A percentile compares a stretch with the other conserved stretches of the same genome.
Conservation (phyloP, 23 tunicate genomes). For the Diplosoma virens region DNA sequence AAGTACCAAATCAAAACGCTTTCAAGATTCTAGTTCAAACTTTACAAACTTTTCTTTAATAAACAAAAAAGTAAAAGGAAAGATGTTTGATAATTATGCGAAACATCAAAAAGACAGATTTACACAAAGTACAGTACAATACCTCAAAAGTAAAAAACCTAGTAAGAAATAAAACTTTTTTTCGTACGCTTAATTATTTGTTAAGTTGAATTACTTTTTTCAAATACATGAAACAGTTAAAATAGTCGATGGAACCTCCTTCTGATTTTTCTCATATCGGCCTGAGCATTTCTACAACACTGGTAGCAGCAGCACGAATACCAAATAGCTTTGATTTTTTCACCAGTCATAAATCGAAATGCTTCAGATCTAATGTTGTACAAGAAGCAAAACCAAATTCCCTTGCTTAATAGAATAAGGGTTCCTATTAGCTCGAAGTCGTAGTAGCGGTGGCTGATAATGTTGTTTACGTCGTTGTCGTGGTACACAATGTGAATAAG, state of each 20-base stretch:
- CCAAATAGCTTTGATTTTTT: not conserved
- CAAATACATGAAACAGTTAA: too few species aligned
- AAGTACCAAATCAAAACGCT: too few species aligned
- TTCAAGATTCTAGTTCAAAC: too few species aligned
- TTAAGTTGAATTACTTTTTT: too few species aligned
- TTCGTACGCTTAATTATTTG: too few species aligned
- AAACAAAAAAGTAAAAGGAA: too few species aligned
- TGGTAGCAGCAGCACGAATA: constrained; percentile 3
- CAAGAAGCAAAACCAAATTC: constrained; percentile 7
- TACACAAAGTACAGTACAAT: too few species aligned
- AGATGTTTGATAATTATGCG: too few species aligned
- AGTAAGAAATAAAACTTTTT: too few species aligned
- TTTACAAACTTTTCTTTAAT: too few species aligned
- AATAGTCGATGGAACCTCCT: not conserved
- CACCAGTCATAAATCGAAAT: not conserved
- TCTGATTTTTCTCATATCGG: not conserved
- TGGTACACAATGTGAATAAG: not conserved
- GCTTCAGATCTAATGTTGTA: constrained; percentile 19
- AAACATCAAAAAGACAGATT: too few species aligned
- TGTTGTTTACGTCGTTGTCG: not conserved
- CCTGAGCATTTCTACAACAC: constrained; percentile 14
- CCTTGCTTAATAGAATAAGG: constrained; percentile 10
- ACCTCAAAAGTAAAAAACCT: too few species aligned
- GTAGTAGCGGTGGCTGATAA: not conserved
- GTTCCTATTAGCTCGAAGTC: constrained; percentile 6